Conservation (phyloP, 2,797 vertebrate species). For the Enteromius treurensis region DNA sequence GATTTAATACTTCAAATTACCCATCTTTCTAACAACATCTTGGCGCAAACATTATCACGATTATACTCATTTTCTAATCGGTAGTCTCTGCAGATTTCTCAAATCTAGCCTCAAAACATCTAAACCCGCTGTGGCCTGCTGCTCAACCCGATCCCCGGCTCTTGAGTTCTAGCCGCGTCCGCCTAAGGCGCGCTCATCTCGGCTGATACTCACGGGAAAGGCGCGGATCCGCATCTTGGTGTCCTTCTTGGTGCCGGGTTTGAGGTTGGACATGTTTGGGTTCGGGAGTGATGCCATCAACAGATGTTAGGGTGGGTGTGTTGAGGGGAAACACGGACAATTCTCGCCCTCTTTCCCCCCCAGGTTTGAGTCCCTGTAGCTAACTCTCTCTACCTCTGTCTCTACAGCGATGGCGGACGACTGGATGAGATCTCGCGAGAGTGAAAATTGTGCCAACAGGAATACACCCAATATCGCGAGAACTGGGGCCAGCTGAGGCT, state of each 20-base stretch:
- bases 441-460: background rate
- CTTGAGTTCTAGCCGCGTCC: conserved; percentile 58
- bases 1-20: background rate
- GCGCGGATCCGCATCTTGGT: conserved; percentile 99
- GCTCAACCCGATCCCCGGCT: conserved; percentile 64
- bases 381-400: conserved; percentile 70
- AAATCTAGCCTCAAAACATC: conserved; percentile 14
- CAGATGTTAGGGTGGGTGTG: conserved; percentile 33
- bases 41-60: background rate
- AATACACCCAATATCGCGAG: conserved; percentile 26
- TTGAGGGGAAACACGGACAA: conserved; percentile 59
- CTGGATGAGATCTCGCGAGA: conserved; percentile 37
- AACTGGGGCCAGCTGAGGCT: conserved; percentile 15
- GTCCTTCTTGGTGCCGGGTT: conserved; percentile 94
- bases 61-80: background rate
- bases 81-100: background rate
- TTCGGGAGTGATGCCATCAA: conserved; percentile 42
- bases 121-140: conserved; percentile 53
- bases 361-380: conserved; percentile 59
- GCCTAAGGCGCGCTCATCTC: conserved; percentile 46
- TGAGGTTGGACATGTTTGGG: conserved; percentile 92
- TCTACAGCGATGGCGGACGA: conserved; percentile 82
- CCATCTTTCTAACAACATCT: background rate
- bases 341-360: conserved; percentile 67
- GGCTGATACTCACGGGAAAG: conserved; percentile 87